Evolutionary conservation across 2,113 vertebrate genomes (phyloP), one percentile per base, ranked within the genome.

Genomic region (Tupaia tana): DNA sequence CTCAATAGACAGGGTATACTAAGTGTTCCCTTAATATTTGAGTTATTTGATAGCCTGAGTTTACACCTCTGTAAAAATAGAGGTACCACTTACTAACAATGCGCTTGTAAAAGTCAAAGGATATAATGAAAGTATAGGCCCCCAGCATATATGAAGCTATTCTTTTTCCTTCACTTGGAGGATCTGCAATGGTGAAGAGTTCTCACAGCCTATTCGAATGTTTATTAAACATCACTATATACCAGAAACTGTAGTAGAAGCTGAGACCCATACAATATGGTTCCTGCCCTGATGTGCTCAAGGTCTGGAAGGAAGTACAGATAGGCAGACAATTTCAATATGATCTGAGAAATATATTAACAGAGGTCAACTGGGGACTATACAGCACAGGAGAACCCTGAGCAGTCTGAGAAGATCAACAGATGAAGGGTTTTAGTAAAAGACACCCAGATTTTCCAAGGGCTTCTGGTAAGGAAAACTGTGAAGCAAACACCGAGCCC

Each of bases 1-100:
- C 31, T 67, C 75, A 78, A 74, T 0, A 74, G 20, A 92, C 54
- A 22, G 58, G 29, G 73, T 89, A 63, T 7, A 29, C 13, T 74
- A 77, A 27, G 8, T 34, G 14, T 43, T 56, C 9, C 22, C 43
- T 91, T 69, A 34, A 1, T 64, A 89, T 78, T 61, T 75, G 25
- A 90, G 70, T 88, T 75, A 78, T 22, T 31, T 92, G n/a, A 84
- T 90, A 94, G 34, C 34, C 61, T 77, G 15, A 77, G 43, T 61
- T 71, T 84, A 88, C 67, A 80, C 43, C 31, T 91, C 20, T 22
- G 19, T 66, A 73, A 81, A 92, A 88, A 78, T 15, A 11, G 19
- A 78, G 25, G 34, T 56, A 61, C 58, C n/a, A 31, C 25, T 34
- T 84, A 15, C 25, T 69, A 83, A 22, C 4, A 71, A 86, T 31